Evolutionary conservation across 2,888 invertebrate genomes (phyloP).

Genomic region (Cheilosia urbana): DNA sequence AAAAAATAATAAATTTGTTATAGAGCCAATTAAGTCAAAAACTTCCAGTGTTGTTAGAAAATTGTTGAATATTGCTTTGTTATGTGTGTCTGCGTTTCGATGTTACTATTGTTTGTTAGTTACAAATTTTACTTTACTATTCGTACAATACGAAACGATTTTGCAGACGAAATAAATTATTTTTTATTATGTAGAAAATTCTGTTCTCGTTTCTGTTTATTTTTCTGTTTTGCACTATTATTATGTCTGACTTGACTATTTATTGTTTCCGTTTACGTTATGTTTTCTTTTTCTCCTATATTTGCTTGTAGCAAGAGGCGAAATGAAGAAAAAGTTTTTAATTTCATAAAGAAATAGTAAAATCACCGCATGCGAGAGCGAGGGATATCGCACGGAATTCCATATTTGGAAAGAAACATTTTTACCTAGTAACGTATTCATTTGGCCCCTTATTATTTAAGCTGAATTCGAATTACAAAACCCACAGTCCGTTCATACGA

Average conservation of each 20-base stretch:
- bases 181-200: not conserved
- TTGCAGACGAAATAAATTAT: not conserved
- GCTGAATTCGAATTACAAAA: too few species aligned
- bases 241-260: not conserved
- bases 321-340: too few species aligned
- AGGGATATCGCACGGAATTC: too few species aligned
- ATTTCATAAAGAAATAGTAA: too few species aligned
- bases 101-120: conserved; percentile 11
- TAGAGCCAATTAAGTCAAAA: conserved; percentile 40
- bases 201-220: not conserved
- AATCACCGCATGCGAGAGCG: too few species aligned
- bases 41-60: conserved; percentile 40
- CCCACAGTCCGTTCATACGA: too few species aligned
- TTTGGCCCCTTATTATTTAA: too few species aligned
- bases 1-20: conserved; percentile 22
- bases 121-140: not conserved
- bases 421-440: too few species aligned
- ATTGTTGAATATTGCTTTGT: conserved; percentile 18
- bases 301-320: too few species aligned
- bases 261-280: too few species aligned
- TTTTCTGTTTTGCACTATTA: not conserved
- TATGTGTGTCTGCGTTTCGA: conserved; percentile 21
- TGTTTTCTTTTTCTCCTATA: too few species aligned
- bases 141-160: not conserved
- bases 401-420: too few species aligned